phyloP scores from a whole-genome alignment of 2,888 invertebrate genomes.

The Pseudoips prasinana region DNA sequence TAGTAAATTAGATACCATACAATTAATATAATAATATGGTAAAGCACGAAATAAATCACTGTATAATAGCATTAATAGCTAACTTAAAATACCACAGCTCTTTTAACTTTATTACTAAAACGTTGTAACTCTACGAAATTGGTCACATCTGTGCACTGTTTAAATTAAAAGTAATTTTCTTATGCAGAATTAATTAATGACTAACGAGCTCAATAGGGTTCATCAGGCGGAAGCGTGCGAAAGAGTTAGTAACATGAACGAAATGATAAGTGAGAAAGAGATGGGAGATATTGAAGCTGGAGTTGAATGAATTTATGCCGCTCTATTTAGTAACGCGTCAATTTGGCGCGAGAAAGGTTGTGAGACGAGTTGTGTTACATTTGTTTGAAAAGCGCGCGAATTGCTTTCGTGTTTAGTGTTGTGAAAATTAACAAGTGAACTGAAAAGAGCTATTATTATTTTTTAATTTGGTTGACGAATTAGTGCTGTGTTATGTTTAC shows the following conservation, averaged over 20 bases:
- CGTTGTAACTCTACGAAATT: conserved; percentile 36
- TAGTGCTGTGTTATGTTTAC: too few relatives aligned
- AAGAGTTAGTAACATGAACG: conserved; percentile 36
- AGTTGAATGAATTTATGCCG: conserved; percentile 81
- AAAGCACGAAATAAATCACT: too few relatives aligned
- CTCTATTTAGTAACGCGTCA: conserved; percentile 80
- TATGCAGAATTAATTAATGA: conserved; percentile 82
- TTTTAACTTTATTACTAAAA: conserved; percentile 20
- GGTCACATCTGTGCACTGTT: conserved; percentile 72
- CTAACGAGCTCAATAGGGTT: conserved; percentile 82
- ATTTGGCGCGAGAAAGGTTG: conserved; percentile 77
- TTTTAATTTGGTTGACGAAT: conserved; percentile 14
- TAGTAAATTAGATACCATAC: too few relatives aligned
- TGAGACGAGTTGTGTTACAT: conserved; percentile 38
- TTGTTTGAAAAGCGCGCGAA: conserved; percentile 60
- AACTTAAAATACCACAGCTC: too few relatives aligned
- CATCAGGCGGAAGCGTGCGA: conserved; percentile 76
- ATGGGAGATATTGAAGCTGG: conserved; percentile 52
- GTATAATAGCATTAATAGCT: too few relatives aligned
- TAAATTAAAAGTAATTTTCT: conserved; percentile 82
- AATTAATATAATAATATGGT: too few relatives aligned
- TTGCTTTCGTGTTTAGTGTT: conserved; percentile 34
- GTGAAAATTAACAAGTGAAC: too few relatives aligned
- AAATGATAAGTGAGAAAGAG: conserved; percentile 38
- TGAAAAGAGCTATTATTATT: too few relatives aligned